Evolutionary conservation across 2,113 vertebrate genomes (phyloP), one percentile per base, ranked within the genome.

Genomic region (Otus sunia): DNA sequence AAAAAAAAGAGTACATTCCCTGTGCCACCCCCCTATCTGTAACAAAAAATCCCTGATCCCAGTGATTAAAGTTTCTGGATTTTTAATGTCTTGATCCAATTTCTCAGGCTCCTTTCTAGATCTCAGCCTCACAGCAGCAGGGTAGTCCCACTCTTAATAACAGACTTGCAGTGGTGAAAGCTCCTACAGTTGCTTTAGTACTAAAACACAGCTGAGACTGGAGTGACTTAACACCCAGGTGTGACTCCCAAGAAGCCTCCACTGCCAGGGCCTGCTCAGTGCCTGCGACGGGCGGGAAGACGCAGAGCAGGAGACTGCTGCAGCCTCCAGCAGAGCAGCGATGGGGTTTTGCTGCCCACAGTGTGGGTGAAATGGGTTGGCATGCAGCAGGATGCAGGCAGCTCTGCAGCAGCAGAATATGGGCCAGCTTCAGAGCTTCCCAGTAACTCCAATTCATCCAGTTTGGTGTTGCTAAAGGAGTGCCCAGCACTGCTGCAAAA

Each of bases 281-380:
- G 26, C 39, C 43, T 12, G 25, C 0, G 4, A 27, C 0, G 5
- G 49, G 30, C 30, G 43, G 34, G 26, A 43, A 68, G 32, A 27
- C 1, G 1, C 23, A 25, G 50, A 69, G 52, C 49, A 25, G 16
- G 12, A 67, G 63, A 7, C 15, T 36, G 45, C 55, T 67, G 45
- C 45, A 76, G 52, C 18, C 49, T 36, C 45, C 63, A 71, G 58
- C 66, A 67, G 13, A 90, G 69, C 88, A 82, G 60, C 0, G 0
- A 32, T 49, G 60, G 32, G n/a, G 29, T 52, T 78, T 39, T 43
- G 67, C 53, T 0, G 0, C 20, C 58, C 66, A 36, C 8, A 0
- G 37, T 1, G 9, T 7, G 34, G 32, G 60, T 37, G 45, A 79
- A 82, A 43, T 3, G 17, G 74, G 58, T 10, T 82, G 75, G 77